Evolutionary conservation across 1,140 invertebrate genomes (phyloP), one percentile per base, ranked within the genome.

Genomic region (Fopius arisanus): DNA sequence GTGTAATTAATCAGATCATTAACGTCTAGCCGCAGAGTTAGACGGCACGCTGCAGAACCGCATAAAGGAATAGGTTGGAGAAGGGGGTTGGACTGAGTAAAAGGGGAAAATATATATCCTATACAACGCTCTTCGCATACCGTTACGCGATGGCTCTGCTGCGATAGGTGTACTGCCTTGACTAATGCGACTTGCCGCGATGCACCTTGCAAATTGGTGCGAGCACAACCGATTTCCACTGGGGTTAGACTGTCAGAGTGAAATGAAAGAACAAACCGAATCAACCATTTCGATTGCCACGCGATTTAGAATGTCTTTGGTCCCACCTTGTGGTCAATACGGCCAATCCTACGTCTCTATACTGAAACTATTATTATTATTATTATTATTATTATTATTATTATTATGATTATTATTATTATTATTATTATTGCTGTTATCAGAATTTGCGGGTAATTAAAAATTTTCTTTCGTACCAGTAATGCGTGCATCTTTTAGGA

Each of bases 131-230:
- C 77, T 76, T 78, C 80, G 80, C 83, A 79, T 81, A 82, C 86
- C 84, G 85, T 87, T 87, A 87, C 80, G 82, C 83, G 85, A 87
- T 87, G 82, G 81, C 80, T 81, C 79, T 75, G 78, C 75, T 79
- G 81, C 80, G 85, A 86, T 86, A 87, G 82, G 84, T 70, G 80
- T 28, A 62, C 54, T 28, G 82, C 79, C 83, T 84, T 84, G 84
- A 86, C 86, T 87, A 87, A 87, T 86, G 85, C 81, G 83, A 83
- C 77, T 79, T 78, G 81, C 78, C 5, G 26, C 23, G 54, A 62
- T 86, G 84, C 86, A 88, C 86, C 85, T 87, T 87, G 85, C 86
- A 88, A 88, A 86, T 88, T 87, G 83, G 83, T 78, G 75, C 72
- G 75, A 67, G 54, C 65, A 63, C 69, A 68, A 26, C 48, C 63